Conservation (phyloP, 1,140 invertebrate genomes). For the Drosophila virilis region DNA sequence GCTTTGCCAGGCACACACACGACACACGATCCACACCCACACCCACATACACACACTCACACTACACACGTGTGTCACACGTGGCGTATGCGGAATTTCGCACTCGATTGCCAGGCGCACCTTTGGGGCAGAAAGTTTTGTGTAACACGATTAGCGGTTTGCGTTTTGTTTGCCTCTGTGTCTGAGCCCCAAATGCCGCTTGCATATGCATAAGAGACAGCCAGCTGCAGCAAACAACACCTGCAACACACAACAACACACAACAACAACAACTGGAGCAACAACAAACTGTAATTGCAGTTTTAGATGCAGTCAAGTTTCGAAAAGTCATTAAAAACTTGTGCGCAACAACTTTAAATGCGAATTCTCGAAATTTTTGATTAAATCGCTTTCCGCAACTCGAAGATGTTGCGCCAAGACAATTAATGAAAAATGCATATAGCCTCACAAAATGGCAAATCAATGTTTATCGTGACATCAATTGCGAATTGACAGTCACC, state of each 20-base stretch:
- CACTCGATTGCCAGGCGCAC: constrained; percentile 70
- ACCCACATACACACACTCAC: constrained; percentile 11
- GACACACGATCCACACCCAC: neutral
- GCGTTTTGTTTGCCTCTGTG: constrained; percentile 70
- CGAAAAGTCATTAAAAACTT: constrained; percentile 81
- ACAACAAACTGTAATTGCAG: constrained; percentile 64
- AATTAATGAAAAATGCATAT: constrained; percentile 83
- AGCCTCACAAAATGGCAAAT: constrained; percentile 62
- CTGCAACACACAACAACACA: neutral
- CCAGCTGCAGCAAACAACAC: constrained; percentile 15
- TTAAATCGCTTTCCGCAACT: constrained; percentile 64
- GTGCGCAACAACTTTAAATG: constrained; percentile 60
- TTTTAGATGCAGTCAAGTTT: constrained; percentile 55
- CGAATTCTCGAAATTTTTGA: constrained; percentile 67
- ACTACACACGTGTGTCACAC: constrained; percentile 49
- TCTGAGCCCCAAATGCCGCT: constrained; percentile 52
- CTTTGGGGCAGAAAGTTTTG: constrained; percentile 63
- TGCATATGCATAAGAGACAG: constrained; percentile 27
- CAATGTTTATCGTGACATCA: constrained; percentile 84
- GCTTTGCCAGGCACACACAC: constrained; percentile 37
- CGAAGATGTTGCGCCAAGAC: constrained; percentile 50
- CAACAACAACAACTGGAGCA: constrained; percentile 1
- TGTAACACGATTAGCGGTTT: constrained; percentile 81
- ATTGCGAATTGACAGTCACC: constrained; percentile 62
- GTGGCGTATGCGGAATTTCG: constrained; percentile 78